Evolutionary conservation across 2,888 invertebrate species (phyloP), one percentile per base, ranked within the genome.

Genomic region (Lapara coniferarum): DNA sequence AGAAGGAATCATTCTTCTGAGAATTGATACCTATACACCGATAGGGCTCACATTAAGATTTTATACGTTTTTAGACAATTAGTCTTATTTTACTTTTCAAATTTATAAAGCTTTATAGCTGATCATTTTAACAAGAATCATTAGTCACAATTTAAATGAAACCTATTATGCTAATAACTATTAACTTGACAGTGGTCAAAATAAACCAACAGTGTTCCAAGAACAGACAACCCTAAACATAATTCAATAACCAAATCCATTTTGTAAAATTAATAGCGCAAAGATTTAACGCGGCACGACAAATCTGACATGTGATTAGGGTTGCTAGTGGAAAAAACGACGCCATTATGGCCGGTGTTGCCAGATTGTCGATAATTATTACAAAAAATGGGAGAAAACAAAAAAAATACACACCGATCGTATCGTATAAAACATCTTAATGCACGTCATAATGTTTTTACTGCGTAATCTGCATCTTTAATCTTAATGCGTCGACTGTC

Each of bases 221-320:
- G 63, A 49, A 49, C 14, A n/a, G 44, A 59, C 59, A 74, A 71
- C 78, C 73, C 77, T 77, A 84, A 87, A 81, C 84, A 81, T 88
- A 85, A 88, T 88, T 85, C 80, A 86, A 88, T 86, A 84, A 88
- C 79, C 78, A 81, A 78, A 83, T 69, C 84, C 86, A 88, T 87
- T 90, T 87, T 85, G 84, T 81, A 83, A 83, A 88, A 86, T 91
- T 90, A 90, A 86, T 77, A 77, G 83, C 80, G 76, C 73, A 82
- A 86, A 83, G 81, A 85, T 67, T 75, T 78, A 87, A 85, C 81
- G 82, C 80, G 81, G 80, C 85, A 88, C 85, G 83, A 85, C 80
- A 92, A 93, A 93, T 91, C 93, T 91, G 93, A 93, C 93, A 90
- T 85, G 79, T 93, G 93, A 93, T 92, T 92, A 92, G 93, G 93